These are phyloP conservation scores for Pangasianodon gigas DNA, from an alignment of 2,113 vertebrate genomes.

Conservation along the genomic window DNA sequence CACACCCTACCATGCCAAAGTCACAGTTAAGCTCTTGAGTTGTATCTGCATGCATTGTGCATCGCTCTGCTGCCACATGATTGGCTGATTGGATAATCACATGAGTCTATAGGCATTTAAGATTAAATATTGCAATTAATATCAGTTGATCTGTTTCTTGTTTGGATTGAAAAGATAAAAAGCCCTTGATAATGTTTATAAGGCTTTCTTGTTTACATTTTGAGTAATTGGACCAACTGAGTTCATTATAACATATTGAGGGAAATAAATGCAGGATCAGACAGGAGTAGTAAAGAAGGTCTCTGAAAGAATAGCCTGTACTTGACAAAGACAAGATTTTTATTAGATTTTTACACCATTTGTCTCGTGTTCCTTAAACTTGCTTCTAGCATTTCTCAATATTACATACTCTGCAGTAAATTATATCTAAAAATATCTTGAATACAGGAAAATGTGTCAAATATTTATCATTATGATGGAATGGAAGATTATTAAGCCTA, in stretches of 20 bases:
- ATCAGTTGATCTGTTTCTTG: neutral
- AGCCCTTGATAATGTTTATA: neutral
- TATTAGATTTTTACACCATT: neutral
- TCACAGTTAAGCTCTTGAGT: neutral
- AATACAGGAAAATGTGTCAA: neutral
- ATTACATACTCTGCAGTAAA: neutral
- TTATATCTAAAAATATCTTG: neutral
- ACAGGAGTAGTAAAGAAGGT: neutral
- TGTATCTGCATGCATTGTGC: neutral
- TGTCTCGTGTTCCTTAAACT: neutral
- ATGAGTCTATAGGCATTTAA: neutral
- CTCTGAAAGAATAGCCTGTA: neutral
- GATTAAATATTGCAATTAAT: neutral
- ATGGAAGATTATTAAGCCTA: neutral
- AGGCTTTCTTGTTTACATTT: neutral
- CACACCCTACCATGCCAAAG: neutral
- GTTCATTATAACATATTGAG: neutral
- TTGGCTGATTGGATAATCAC: neutral
- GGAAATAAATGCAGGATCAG: neutral
- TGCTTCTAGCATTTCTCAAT: neutral
- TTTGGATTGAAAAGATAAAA: neutral
- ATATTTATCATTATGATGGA: neutral
- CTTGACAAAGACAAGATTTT: neutral
- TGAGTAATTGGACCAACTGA: neutral
- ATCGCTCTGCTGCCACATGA: neutral